phyloP scores from a whole-genome alignment of 2,888 invertebrate species.

The Macropis europaea region DNA sequence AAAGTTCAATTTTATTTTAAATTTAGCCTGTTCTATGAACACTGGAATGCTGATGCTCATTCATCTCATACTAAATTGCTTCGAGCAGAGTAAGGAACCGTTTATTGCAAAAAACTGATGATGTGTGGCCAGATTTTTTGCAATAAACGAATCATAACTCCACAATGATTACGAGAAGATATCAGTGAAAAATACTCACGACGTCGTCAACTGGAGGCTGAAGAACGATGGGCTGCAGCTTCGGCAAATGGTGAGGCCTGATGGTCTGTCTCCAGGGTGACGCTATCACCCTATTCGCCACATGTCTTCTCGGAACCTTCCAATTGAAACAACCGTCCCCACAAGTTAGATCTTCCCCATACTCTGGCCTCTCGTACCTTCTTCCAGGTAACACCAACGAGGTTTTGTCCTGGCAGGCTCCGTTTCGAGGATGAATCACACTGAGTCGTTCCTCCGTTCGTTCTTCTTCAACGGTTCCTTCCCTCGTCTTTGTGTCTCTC shows the following conservation, averaged over 20 bases:
- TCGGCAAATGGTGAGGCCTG: constrained; percentile 76
- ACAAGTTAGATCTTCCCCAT: constrained; percentile 63
- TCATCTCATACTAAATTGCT: too few relatives aligned
- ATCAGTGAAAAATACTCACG: constrained; percentile 16
- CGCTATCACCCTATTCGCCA: constrained; percentile 76
- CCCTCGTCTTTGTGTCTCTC: not conserved
- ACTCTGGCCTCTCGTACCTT: constrained; percentile 36
- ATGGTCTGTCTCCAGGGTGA: constrained; percentile 75
- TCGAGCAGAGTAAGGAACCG: too few relatives aligned
- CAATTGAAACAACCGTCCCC: constrained; percentile 66
- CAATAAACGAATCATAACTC: too few relatives aligned
- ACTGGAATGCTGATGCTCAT: too few relatives aligned
- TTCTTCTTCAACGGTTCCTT: not conserved
- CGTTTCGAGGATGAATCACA: constrained; percentile 15
- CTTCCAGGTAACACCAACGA: constrained; percentile 8
- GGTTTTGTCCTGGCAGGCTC: not conserved
- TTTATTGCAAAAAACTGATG: too few relatives aligned
- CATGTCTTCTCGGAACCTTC: constrained; percentile 68
- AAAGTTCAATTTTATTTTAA: too few relatives aligned
- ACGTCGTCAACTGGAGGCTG: constrained; percentile 24
- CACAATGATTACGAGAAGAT: not conserved
- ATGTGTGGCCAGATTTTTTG: too few relatives aligned
- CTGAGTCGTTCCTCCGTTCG: not conserved
- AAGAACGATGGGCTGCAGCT: constrained; percentile 57
- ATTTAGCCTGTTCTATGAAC: too few relatives aligned